phyloP scores from a whole-genome alignment of 2,888 invertebrate species.

The Cerceris rybyensis region DNA sequence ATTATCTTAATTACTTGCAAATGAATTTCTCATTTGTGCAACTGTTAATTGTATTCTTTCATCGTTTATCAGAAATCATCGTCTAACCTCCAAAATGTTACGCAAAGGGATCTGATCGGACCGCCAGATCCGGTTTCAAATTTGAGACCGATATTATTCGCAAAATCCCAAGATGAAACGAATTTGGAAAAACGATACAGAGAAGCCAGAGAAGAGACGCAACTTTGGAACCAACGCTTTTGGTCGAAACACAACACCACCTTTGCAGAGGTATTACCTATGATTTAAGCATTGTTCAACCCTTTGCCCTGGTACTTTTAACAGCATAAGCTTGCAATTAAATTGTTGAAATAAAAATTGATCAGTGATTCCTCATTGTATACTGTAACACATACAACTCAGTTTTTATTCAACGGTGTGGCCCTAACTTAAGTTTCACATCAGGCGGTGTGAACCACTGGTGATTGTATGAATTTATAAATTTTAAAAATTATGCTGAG shows the following conservation, averaged over 20 bases:
- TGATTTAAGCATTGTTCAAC: not conserved
- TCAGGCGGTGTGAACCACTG: too few species aligned
- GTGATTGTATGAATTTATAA: too few species aligned
- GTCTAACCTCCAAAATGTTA: slow-evolving; percentile 41
- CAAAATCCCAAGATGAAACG: slow-evolving; percentile 86
- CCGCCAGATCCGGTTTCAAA: slow-evolving; percentile 92
- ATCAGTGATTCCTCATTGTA: not conserved
- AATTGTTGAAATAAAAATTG: not conserved
- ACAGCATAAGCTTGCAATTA: not conserved
- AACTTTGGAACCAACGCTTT: slow-evolving; percentile 92
- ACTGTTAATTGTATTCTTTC: too few species aligned
- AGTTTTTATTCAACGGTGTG: too few species aligned
- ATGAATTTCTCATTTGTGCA: too few species aligned
- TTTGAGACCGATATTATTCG: slow-evolving; percentile 88
- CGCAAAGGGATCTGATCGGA: slow-evolving; percentile 83
- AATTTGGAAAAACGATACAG: slow-evolving; percentile 86
- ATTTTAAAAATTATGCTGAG: too few species aligned
- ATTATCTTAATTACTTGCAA: too few species aligned
- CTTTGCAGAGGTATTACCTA: slow-evolving; percentile 86
- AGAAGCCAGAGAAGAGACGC: slow-evolving; percentile 86
- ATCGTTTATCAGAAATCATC: slow-evolving; percentile 29
- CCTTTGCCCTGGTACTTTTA: too few species aligned
- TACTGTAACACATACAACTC: not conserved
- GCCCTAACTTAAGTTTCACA: too few species aligned
- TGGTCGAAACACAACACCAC: slow-evolving; percentile 91